phyloP scores from a whole-genome alignment of 2,797 vertebrate species.

The Leptodactylus fallax region DNA sequence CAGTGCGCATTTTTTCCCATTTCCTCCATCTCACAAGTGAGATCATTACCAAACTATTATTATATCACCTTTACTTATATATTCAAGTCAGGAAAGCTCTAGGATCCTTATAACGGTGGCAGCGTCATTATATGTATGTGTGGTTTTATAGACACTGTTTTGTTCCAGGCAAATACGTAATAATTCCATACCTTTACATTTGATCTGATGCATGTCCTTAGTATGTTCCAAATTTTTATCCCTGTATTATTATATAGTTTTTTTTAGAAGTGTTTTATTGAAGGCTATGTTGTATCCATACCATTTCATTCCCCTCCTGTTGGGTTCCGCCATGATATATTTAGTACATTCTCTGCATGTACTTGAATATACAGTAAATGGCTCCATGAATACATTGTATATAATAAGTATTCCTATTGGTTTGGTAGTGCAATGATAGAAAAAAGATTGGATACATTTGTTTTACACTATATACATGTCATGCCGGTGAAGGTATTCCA shows the following conservation, averaged over 20 bases:
- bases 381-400: neutral
- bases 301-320: neutral
- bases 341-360: neutral
- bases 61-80: neutral
- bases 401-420: neutral
- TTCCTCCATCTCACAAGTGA: constrained; percentile 29
- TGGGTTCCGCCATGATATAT: constrained; percentile 12
- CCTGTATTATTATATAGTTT: neutral
- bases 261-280: neutral
- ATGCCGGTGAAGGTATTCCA: neutral
- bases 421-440: neutral
- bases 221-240: neutral
- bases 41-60: neutral
- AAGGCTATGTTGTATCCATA: neutral
- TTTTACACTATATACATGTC: no score
- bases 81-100: neutral
- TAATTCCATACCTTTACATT: neutral
- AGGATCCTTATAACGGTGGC: neutral
- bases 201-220: neutral
- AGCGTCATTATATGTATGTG: neutral
- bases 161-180: neutral
- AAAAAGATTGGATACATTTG: no score
- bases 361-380: neutral
- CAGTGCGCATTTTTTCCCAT: constrained; percentile 29
- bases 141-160: neutral